Percentiles rank a stretch among this genome's conserved stretches.
These are phyloP conservation scores for Hemicentrotus pulcherrimus DNA, from an alignment of 35 echinoderm and acorn worm species.

Conservation along the genomic window DNA sequence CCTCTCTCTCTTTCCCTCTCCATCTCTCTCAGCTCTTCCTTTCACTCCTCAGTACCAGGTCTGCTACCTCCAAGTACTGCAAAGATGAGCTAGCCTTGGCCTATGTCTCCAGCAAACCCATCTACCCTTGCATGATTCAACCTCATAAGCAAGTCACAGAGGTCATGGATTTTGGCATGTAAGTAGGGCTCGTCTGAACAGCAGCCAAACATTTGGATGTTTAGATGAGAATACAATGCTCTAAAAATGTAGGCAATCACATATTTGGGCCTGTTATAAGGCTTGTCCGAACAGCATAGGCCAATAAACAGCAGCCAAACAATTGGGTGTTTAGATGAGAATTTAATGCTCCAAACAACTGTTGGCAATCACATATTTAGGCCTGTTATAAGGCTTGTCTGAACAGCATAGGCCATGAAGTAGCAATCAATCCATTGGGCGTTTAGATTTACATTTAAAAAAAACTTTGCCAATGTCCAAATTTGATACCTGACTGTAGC, in stretches of 20 bases:
- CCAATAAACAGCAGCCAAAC: no score
- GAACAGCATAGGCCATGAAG: no score
- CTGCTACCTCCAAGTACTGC: conserved; percentile 84
- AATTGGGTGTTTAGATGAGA: no score
- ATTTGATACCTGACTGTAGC: no score
- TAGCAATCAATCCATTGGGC: no score
- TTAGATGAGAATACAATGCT: background rate
- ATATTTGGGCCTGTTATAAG: no score
- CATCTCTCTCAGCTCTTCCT: conserved; percentile 71
- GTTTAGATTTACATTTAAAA: no score
- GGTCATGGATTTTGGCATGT: conserved; percentile 96
- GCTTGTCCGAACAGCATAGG: no score
- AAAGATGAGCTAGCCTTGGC: conserved; percentile 95
- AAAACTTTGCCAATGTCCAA: no score
- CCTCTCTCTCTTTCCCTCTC: background rate
- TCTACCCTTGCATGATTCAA: conserved; percentile 78
- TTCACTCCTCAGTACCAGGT: conserved; percentile 79
- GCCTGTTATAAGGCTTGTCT: no score
- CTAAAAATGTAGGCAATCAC: background rate
- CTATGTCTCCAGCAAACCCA: conserved; percentile 96
- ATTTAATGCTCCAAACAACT: no score
- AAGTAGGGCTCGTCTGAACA: conserved; percentile 40
- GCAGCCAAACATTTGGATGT: background rate
- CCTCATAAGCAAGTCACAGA: conserved; percentile 60
- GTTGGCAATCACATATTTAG: no score